Base-by-base conservation (phyloP, 2,888 invertebrate species). In the Thelaira solivaga region DNA sequence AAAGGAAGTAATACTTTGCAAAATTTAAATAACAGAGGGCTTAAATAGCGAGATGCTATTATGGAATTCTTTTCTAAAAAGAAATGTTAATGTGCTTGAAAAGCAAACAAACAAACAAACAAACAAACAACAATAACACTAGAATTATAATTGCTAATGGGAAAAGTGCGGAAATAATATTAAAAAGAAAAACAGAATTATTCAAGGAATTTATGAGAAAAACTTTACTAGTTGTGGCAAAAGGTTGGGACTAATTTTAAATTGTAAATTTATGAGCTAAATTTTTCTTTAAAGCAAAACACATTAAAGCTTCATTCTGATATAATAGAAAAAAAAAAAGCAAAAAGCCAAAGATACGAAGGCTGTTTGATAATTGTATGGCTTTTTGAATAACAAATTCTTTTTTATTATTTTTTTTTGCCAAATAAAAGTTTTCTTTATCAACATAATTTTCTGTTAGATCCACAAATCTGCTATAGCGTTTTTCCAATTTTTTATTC, bases 141-240 rank as follows among this genome's bases (percentile, higher is more conserved):
- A 2, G 18, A 26, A 57, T 26, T 55, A 7, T 18, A 45, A 67
- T 55, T 47, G 57, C 22, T 57, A 57, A 57, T 57, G 67, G 20
- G 10, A 11, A 22, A 34, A 31, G 43, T 13, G 16, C 4, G 10
- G 10, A 31, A 11, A 43, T 11, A 34, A 31, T 13, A 47, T 13
- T 1, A 55, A 34, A 26, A 7, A 31, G 31, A 29, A 51, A 43
- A 7, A 43, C 3, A 11, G 4, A 20, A 16, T 26, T 26, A 16
- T n/a, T 13, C 0, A 20, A 55, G 24, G 5, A 24, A 55, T 2
- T 51, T 31, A 51, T 31, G 13, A 36, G 4, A 6, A 36, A 36
- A 36, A n/a, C n/a, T 43, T 43, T 20, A 39, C 13, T 6, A 39
- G 39, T 39, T 20, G 20, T 1, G 11, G 11, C 11, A 43, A 2